Evolutionary conservation across 2,113 vertebrate genomes (phyloP).

Genomic region (Notechis scutatus): DNA sequence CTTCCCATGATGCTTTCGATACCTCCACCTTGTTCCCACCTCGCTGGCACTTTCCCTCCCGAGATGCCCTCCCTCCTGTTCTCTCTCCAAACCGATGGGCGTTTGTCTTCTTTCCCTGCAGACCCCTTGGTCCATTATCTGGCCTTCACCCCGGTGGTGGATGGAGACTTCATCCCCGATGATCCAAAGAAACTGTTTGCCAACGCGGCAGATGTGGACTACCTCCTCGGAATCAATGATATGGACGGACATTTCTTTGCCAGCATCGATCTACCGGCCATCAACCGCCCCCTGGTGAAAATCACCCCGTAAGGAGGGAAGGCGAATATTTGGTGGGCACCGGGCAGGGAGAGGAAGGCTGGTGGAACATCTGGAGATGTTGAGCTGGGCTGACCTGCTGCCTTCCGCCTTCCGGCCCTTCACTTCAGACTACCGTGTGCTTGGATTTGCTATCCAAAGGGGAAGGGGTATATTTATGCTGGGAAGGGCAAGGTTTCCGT

Average conservation of each 20-base stretch:
- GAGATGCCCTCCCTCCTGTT: no score
- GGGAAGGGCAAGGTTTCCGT: no score
- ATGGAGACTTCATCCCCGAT: conserved; percentile 89
- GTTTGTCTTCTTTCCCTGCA: conserved; percentile 47
- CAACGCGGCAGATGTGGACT: conserved; percentile 83
- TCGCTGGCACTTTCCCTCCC: no score
- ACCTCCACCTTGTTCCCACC: no score
- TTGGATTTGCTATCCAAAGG: not conserved
- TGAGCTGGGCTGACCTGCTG: not conserved
- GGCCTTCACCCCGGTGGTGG: conserved; percentile 74
- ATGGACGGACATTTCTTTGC: conserved; percentile 90
- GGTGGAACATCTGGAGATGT: not conserved
- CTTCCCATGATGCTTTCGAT: no score
- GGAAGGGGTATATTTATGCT: not conserved
- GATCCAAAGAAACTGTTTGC: conserved; percentile 75
- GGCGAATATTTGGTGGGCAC: not conserved
- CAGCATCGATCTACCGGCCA: conserved; percentile 70
- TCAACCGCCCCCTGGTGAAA: conserved; percentile 67
- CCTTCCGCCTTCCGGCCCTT: no score
- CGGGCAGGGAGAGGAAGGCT: rapidly evolving
- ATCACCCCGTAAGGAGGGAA: conserved; percentile 69
- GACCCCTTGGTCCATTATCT: conserved; percentile 77
- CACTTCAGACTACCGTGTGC: no score
- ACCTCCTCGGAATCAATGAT: conserved; percentile 81
- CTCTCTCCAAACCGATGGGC: rapidly evolving